These are phyloP conservation scores for Thamnophis elegans DNA, from an alignment of 2,797 vertebrate species.

Conservation along the genomic window DNA sequence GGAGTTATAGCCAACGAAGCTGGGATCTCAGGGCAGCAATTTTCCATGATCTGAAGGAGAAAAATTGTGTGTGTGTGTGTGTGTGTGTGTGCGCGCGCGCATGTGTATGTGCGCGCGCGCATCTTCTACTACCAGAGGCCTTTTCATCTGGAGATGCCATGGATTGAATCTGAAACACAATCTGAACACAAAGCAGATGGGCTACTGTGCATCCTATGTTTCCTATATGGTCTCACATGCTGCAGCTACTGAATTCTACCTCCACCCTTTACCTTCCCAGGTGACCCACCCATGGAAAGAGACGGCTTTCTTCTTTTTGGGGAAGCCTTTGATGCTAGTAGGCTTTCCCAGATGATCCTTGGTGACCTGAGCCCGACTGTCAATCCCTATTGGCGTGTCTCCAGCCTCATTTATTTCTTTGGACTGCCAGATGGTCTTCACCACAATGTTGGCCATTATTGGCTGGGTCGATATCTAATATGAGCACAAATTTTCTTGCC, in stretches of 20 bases:
- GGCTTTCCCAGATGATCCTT: constrained; percentile 46
- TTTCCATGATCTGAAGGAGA: neutral
- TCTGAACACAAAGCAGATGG: neutral
- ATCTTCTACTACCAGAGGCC: neutral
- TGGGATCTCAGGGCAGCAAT: neutral
- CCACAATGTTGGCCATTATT: constrained; percentile 62
- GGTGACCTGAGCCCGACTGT: constrained; percentile 47
- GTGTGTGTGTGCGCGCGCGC: too few relatives aligned
- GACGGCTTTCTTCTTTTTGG: constrained; percentile 67
- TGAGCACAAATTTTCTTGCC: neutral
- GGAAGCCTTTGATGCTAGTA: constrained; percentile 46
- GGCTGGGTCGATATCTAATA: neutral
- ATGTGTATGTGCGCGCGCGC: too few relatives aligned
- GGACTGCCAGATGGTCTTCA: constrained; percentile 70
- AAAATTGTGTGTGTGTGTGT: neutral
- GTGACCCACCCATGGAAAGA: constrained; percentile 65
- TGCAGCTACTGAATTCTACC: neutral
- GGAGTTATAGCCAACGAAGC: neutral
- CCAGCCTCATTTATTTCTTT: constrained; percentile 66
- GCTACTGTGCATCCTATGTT: neutral
- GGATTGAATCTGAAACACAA: neutral
- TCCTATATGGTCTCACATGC: neutral
- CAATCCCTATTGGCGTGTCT: constrained; percentile 31
- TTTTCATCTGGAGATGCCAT: neutral
- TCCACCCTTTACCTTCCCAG: constrained; percentile 24